Evolutionary conservation across 2,888 invertebrate genomes (phyloP).

Genomic region (Leptothorax acervorum): DNA sequence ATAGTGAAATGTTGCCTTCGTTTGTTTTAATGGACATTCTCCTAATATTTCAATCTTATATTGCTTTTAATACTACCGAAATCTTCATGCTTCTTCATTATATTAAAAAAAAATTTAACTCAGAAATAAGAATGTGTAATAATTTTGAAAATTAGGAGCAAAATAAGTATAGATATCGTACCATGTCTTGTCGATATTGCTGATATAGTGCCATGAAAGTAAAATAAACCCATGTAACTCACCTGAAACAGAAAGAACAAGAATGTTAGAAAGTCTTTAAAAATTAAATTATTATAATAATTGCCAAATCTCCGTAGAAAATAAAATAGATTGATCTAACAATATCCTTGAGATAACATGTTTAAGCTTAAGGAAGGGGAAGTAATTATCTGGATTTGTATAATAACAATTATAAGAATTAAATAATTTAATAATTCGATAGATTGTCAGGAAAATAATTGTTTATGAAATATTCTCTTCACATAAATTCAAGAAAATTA

Average conservation of each 20-base stretch:
- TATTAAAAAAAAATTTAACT: background rate
- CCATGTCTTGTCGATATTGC: background rate
- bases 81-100: background rate
- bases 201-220: background rate
- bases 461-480: background rate
- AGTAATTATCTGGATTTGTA: background rate
- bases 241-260: constrained; percentile 41
- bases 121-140: background rate
- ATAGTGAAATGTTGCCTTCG: background rate
- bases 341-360: background rate
- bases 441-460: background rate
- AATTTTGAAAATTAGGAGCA: background rate
- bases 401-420: background rate
- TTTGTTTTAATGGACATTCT: background rate
- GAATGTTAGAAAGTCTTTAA: background rate
- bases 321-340: background rate
- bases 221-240: constrained; percentile 15
- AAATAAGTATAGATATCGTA: constrained; percentile 11
- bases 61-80: background rate
- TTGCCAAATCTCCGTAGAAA: background rate
- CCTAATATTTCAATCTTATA: background rate
- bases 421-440: background rate
- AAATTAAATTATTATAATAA: background rate
- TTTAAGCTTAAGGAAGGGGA: too few species aligned
- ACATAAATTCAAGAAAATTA: background rate